Evolutionary conservation across 1,140 invertebrate species (phyloP), one percentile per base, ranked within the genome.

Genomic region (Sitophilus oryzae): DNA sequence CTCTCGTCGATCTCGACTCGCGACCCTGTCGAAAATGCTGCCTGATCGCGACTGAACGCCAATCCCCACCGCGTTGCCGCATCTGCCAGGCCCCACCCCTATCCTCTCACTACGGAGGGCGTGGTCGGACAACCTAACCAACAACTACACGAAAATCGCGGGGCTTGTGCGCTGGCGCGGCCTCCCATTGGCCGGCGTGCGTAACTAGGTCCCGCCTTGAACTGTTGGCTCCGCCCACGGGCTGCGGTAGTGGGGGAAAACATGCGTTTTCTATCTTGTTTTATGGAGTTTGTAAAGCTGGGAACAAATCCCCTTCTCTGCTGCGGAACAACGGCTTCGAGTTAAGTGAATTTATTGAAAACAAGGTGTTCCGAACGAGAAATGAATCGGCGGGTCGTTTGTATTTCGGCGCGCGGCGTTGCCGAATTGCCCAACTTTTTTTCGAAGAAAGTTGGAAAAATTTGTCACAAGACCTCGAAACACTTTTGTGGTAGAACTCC

Each of bases 341-440:
- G 55, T 57, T 71, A 71, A 71, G 69, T 65, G 70, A 72, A 71
- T 72, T 72, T 72, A 72, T 72, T 72, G 69, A 69, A 70, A 71
- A 72, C 70, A 72, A 68, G 69, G 70, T 71, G 70, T 71, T 71
- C 67, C 66, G 53, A 52, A 46, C 47, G 42, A 65, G 64, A 64
- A 71, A 71, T 71, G 70, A 70, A 71, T 70, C 66, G 66, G 62
- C 66, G 57, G 63, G 65, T 72, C 69, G 67, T 72, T 72, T 72
- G 70, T 72, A 72, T 71, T 56, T 71, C 68, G 61, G 68, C 63
- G 40, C 15, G 25, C 55, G 34, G 1, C 14, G 55, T 57, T 57
- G 55, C 49, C 55, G 22, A 22, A 25, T 56, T n/a, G n/a, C n/a
- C n/a, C n/a, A n/a, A n/a, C n/a, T n/a, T n/a, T n/a, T n/a, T n/a